A percentile compares a stretch with the other conserved stretches of the same genome.
phyloP scores from a whole-genome alignment of 2,888 invertebrate species.

The Apamea epomidion region DNA sequence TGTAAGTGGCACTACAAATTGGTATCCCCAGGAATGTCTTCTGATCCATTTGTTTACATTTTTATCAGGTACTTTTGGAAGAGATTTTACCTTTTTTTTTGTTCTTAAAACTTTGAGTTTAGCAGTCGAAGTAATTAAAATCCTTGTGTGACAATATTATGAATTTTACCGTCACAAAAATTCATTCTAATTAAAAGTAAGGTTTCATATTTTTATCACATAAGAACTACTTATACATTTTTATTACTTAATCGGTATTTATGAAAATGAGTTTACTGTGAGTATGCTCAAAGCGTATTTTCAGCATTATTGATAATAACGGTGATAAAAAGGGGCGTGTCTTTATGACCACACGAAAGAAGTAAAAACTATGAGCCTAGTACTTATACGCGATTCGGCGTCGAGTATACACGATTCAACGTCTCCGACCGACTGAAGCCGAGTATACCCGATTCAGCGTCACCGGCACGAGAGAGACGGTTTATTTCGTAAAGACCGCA shows the following conservation, averaged over 20 bases:
- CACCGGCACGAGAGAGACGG: too few species aligned
- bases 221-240: background rate
- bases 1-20: too few species aligned
- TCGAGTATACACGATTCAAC: too few species aligned
- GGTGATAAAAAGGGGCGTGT: background rate
- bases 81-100: background rate
- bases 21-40: background rate
- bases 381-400: too few species aligned
- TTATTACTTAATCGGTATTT: background rate
- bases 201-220: background rate
- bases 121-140: background rate
- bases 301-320: background rate
- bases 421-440: too few species aligned
- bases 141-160: background rate
- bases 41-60: background rate
- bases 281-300: background rate
- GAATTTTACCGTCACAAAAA: slow-evolving; percentile 4
- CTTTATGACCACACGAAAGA: too few species aligned
- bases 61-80: background rate
- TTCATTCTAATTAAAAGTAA: background rate
- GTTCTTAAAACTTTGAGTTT: too few species aligned
- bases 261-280: background rate
- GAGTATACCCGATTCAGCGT: too few species aligned
- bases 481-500: background rate
- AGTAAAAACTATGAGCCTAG: too few species aligned